Evolutionary conservation across 1,140 invertebrate species (phyloP).

Genomic region (Drosophila eugracilis): DNA sequence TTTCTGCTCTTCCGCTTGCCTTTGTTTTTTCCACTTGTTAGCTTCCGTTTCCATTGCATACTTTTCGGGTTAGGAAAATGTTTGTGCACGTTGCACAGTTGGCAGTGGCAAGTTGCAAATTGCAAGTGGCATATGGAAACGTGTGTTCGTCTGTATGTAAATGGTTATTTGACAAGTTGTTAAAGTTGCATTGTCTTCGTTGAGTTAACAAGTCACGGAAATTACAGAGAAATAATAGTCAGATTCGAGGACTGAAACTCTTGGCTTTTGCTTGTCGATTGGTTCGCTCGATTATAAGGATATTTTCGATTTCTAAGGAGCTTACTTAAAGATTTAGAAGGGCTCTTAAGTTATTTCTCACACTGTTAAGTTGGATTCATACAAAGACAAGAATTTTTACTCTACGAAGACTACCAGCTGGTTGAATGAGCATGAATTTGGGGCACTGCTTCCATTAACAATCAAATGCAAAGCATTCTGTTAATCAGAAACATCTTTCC

Average conservation of each 20-base stretch:
- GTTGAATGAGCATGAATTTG: neutral
- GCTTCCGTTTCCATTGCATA: slow-evolving; percentile 49
- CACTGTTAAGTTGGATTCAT: too few relatives aligned
- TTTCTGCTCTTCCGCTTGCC: slow-evolving; percentile 3
- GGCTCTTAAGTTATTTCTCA: too few relatives aligned
- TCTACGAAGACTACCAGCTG: neutral
- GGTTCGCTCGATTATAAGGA: neutral
- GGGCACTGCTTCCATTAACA: neutral
- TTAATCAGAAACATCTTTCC: neutral
- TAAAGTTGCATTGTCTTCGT: slow-evolving; percentile 46
- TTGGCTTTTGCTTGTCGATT: neutral
- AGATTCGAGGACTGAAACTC: neutral
- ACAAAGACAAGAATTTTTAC: neutral
- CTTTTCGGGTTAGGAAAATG: slow-evolving; percentile 13
- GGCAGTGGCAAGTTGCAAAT: slow-evolving; percentile 39
- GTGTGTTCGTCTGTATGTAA: slow-evolving; percentile 13
- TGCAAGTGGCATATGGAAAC: slow-evolving; percentile 31
- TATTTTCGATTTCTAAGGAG: neutral
- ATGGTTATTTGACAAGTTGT: slow-evolving; percentile 42
- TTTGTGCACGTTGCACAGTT: slow-evolving; percentile 33
- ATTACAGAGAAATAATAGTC: slow-evolving; percentile 33
- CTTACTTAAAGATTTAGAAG: too few relatives aligned
- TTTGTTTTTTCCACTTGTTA: slow-evolving; percentile 31
- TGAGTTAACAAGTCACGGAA: slow-evolving; percentile 51
- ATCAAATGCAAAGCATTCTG: slow-evolving; percentile 1